Conservation (phyloP, 2,113 vertebrate genomes). For the Falcunculus frontatus region DNA sequence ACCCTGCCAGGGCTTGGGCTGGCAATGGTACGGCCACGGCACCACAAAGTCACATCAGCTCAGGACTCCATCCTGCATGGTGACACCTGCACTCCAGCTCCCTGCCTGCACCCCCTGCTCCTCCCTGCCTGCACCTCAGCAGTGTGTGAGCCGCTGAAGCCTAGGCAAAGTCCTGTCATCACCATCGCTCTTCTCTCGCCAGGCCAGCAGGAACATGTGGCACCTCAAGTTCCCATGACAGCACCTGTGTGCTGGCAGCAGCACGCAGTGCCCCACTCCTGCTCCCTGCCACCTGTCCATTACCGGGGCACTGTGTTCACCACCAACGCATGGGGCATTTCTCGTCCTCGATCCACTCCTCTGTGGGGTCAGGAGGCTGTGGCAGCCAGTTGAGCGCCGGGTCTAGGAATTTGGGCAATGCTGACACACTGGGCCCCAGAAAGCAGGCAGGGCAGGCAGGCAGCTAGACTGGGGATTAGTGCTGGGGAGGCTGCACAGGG, state of each 20-base stretch:
- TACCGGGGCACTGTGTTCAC: fast-evolving
- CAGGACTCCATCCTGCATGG: background rate
- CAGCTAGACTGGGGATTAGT: background rate
- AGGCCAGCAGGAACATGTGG: background rate
- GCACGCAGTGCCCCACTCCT: background rate
- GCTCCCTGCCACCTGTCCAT: background rate
- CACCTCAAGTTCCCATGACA: background rate
- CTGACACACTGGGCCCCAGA: fast-evolving
- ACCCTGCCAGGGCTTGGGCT: background rate
- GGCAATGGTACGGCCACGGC: fast-evolving
- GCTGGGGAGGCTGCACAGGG: fast-evolving
- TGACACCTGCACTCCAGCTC: background rate
- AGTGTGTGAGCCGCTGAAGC: fast-evolving
- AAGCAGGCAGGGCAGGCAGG: background rate
- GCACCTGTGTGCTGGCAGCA: background rate
- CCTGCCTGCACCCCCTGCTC: background rate
- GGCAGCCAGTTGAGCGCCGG: background rate
- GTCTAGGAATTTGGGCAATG: background rate
- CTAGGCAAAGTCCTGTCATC: background rate
- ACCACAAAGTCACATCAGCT: background rate
- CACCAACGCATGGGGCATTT: fast-evolving
- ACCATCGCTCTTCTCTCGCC: fast-evolving
- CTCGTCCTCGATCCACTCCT: fast-evolving
- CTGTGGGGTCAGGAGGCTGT: background rate
- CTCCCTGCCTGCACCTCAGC: background rate